Base-by-base conservation (phyloP, 2,113 vertebrate species). In the Laterallus jamaicensis region DNA sequence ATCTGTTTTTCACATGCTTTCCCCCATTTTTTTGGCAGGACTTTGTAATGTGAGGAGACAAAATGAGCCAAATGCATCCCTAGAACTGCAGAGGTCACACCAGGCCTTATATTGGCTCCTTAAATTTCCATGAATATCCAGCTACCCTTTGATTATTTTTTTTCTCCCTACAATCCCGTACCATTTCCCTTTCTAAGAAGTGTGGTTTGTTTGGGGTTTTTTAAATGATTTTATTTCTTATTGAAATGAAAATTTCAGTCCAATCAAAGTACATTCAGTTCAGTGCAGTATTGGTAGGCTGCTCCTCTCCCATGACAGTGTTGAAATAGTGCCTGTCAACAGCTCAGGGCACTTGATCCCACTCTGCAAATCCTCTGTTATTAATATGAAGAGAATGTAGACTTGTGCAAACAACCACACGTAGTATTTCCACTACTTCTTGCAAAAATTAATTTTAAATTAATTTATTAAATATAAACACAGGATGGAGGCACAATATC, bases 1-100 rank as follows among this genome's bases (percentile, higher is more conserved):
- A 62, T 94, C 90, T 97, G 92, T 91, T 96, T 97, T 94, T 89
- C 58, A 47, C 88, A 97, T 95, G 69, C 60, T 86, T 92, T 92
- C 10, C 42, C 7, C 40, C 40, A 49, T 74, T 95, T 78, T 0
- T 87, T 64, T 96, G 86, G 86, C 83, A 93, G 77, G n/a, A 93
- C 59, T 91, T 91, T 55, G 68, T 94, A 90, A 88, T 84, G 56
- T 92, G 74, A 94, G 60, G 82, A 94, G 58, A 47, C 9, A 29
- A n/a, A 55, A 50, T 11, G 40, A 86, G 55, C 83, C 77, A 96
- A 95, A 91, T 11, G 44, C 64, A 75, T 92, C 76, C 31, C 60
- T 82, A 56, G 82, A 86, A 91, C 70, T 74, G 58, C 63, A 81
- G 63, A 95, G 91, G 82, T 95, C 91, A 92, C 90, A 93, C 54